Base-by-base conservation (phyloP, 2,888 invertebrate species). In the Mycogona germanica region DNA sequence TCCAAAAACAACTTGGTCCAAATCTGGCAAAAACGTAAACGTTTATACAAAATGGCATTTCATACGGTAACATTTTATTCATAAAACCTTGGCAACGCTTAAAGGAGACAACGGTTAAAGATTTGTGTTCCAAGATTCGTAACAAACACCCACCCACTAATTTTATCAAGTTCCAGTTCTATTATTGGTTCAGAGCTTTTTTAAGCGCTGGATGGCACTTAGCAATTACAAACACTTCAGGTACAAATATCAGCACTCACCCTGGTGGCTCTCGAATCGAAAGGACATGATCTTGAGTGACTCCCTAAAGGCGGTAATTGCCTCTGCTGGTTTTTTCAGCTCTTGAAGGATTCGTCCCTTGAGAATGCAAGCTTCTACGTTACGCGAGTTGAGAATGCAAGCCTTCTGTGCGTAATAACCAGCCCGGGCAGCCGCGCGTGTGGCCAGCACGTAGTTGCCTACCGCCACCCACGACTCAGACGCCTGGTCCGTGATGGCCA, bases 381-480 rank as follows among this genome's bases (percentile, higher is more conserved):
- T 81, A 14, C 77, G 76, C 3, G 78, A 75, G 67, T 80, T 78
- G 35, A 81, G 64, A 14, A 73, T 72, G 57, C 79, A 75, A 0
- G 85, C 82, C 68, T 85, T 84, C 55, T 82, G 80, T 1, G 80
- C 81, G 66, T 85, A 82, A 64, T 80, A 81, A 2, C 79, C 75
- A 1, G 84, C 82, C 63, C 81, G 78, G 21, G 78, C 79, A 55
- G 76, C 75, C 62, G 82, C 81, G 57, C 78, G 77, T 29, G 73
- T 72, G 0, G 77, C 73, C 63, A 78, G 78, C 60, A 81, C 76
- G 49, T 77, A 77, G 68, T 84, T 84, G 1, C 84, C 85, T 67
- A 84, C 75, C 0, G 82, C 81, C 51, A 85, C 78, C 80, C 86
- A 87, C 54, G 83, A 79, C 64, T 84, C 82, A 3, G 81, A 74